A percentile compares a stretch with the other conserved stretches of the same genome.
Conservation (phyloP, 2,888 invertebrate genomes). For the Spisula solida region DNA sequence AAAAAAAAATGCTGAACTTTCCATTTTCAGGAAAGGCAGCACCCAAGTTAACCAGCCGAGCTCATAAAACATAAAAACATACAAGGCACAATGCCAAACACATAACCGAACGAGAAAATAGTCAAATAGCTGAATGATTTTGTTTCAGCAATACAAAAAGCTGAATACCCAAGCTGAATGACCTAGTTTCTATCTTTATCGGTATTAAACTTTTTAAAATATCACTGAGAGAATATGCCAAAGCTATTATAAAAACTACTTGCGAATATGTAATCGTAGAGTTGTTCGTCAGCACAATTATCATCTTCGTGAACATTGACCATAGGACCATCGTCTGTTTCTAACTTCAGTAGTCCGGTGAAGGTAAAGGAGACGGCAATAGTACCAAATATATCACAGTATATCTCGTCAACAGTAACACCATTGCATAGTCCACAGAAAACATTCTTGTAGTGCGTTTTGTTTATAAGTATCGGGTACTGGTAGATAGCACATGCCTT, state of each 20-base stretch:
- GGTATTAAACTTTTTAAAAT: no score
- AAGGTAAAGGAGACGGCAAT: neutral
- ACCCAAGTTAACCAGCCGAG: no score
- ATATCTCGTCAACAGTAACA: neutral
- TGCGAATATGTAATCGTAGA: slow-evolving; percentile 5
- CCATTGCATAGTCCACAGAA: slow-evolving; percentile 44
- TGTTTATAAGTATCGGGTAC: neutral
- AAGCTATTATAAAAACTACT: neutral
- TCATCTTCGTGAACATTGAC: neutral
- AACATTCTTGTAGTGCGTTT: neutral
- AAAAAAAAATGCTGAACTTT: no score
- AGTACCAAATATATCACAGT: neutral
- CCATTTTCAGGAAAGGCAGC: no score
- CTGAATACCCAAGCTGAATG: no score
- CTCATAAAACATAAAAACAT: no score
- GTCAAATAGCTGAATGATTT: no score
- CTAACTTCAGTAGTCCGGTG: slow-evolving; percentile 37
- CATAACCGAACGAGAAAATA: no score
- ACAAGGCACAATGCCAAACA: no score
- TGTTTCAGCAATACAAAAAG: no score
- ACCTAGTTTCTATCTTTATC: no score
- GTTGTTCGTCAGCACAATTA: neutral
- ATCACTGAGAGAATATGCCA: no score
- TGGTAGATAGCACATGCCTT: slow-evolving; percentile 16
- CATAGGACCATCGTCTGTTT: slow-evolving; percentile 7